Base-by-base conservation (phyloP, 2,888 invertebrate species). In the Trichopria drosophilae region DNA sequence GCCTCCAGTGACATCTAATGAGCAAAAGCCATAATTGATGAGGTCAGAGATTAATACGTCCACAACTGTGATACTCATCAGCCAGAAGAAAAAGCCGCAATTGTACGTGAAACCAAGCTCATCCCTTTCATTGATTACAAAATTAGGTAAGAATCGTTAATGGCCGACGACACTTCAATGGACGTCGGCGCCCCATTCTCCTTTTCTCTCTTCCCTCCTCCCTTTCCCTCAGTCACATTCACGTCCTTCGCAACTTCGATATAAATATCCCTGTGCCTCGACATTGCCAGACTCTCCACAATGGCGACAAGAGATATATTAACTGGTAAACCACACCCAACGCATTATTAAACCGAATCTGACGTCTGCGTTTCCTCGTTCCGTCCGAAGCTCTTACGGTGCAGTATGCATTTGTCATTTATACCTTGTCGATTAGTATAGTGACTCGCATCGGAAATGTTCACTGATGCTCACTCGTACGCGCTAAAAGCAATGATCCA, bases 101-200 rank as follows among this genome's bases (percentile, higher is more conserved):
- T n/a, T n/a, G n/a, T n/a, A n/a, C n/a, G n/a, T n/a, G n/a, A n/a
- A n/a, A n/a, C n/a, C n/a, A n/a, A n/a, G n/a, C n/a, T n/a, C n/a
- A n/a, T n/a, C n/a, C 62, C 61, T 65, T 65, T 55, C 69, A 71
- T 71, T 69, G 71, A 71, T 69, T 69, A 67, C 64, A 63, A 64
- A 59, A 62, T 61, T 61, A 60, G 64, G 59, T 59, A 57, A 63
- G 59, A 57, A 62, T 66, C 62, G 65, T 69, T 68, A 69, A 69
- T 69, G 66, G 67, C 66, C 58, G 66, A 64, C 69, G 65, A 59
- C 62, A 66, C 66, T 61, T 69, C 68, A 69, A 69, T 69, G 69
- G 65, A 69, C 57, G 61, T 55, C 59, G 60, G 54, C 44, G 57
- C 61, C 60, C 63, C 59, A 65, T 65, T 66, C 59, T 58, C 61